These are phyloP conservation scores for Leucoma salicis DNA, from an alignment of 2,888 invertebrate genomes.

Conservation along the genomic window DNA sequence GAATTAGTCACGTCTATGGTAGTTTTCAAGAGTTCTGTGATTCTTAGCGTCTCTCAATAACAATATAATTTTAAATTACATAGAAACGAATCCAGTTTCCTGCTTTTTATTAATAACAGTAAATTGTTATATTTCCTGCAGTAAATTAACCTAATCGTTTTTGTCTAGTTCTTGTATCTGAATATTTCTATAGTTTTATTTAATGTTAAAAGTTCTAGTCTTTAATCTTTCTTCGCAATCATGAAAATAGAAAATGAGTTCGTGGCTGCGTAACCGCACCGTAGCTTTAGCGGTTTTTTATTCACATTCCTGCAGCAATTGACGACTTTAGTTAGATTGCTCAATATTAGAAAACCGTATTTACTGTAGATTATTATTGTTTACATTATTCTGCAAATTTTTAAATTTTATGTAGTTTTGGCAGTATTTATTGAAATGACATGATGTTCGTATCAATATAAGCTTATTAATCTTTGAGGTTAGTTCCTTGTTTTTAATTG, in stretches of 20 bases:
- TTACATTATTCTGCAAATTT: background rate
- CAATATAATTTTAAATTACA: background rate
- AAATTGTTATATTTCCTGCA: background rate
- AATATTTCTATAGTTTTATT: conserved; percentile 3
- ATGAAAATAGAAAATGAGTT: conserved; percentile 35
- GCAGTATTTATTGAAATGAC: conserved; percentile 3
- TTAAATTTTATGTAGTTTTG: background rate
- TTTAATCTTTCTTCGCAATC: conserved; percentile 30
- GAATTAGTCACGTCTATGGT: conserved; percentile 53
- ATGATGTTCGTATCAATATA: conserved; percentile 19
- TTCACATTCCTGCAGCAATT: conserved; percentile 42
- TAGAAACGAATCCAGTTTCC: background rate
- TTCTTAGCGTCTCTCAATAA: conserved; percentile 8
- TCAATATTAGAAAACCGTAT: conserved; percentile 27
- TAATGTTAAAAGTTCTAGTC: conserved; percentile 21
- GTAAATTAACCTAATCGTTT: too few species aligned
- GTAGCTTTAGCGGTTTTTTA: conserved; percentile 43
- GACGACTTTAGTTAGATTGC: conserved; percentile 28
- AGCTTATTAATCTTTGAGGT: background rate
- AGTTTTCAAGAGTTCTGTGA: conserved; percentile 17
- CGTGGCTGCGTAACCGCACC: conserved; percentile 27
- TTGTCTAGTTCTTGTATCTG: background rate
- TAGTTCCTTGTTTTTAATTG: conserved; percentile 45
- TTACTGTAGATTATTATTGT: background rate
- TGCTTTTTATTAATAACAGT: background rate